Conservation (phyloP, 2,888 invertebrate genomes). For the Sphecodes monilicornis region DNA sequence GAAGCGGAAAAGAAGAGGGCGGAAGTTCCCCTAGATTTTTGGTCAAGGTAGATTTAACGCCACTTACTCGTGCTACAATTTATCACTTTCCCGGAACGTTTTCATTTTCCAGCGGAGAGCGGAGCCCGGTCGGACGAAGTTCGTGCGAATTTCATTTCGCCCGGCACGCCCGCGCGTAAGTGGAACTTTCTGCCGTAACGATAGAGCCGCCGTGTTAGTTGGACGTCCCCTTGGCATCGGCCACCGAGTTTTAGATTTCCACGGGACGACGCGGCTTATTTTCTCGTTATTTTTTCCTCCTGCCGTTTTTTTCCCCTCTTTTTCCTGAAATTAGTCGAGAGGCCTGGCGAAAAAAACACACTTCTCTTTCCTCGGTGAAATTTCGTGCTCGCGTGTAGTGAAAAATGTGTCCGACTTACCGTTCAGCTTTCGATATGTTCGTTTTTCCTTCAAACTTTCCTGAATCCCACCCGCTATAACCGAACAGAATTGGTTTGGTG, state of each 20-base stretch:
- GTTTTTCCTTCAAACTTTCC: slow-evolving; percentile 2
- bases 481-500: neutral
- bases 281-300: slow-evolving; percentile 23
- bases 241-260: slow-evolving; percentile 26
- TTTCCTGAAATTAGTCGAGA: slow-evolving; percentile 9
- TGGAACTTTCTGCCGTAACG: slow-evolving; percentile 50
- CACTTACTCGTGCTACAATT: slow-evolving; percentile 52
- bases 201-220: slow-evolving; percentile 38
- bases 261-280: slow-evolving; percentile 46
- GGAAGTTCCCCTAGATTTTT: slow-evolving; percentile 45
- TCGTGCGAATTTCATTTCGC: slow-evolving; percentile 61
- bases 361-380: neutral
- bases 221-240: slow-evolving; percentile 46
- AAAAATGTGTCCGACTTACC: slow-evolving; percentile 15
- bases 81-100: slow-evolving; percentile 53
- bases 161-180: slow-evolving; percentile 43
- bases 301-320: neutral
- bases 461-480: neutral
- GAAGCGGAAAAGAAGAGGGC: neutral
- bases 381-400: slow-evolving; percentile 1
- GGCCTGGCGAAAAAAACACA: neutral
- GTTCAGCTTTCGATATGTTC: slow-evolving; percentile 4
- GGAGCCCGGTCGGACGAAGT: slow-evolving; percentile 34
- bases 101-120: slow-evolving; percentile 47
- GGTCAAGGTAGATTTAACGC: slow-evolving; percentile 47